phyloP scores from a whole-genome alignment of 92 coral and sea anemone genomes.

The Parazoanthus darwini region DNA sequence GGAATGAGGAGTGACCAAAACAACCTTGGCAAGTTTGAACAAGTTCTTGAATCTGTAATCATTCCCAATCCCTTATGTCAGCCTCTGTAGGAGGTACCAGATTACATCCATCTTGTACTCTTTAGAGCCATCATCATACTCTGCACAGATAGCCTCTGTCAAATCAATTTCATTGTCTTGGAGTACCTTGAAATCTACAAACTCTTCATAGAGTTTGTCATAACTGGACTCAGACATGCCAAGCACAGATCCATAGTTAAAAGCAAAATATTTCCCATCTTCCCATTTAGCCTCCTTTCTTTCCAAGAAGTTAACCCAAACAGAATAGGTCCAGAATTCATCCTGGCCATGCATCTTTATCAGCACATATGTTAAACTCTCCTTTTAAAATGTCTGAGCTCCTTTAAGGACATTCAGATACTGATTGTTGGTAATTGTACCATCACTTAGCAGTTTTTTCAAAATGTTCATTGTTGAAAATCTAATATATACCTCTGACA shows the following conservation, averaged over 20 bases:
- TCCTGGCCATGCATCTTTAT: slow-evolving; percentile 44
- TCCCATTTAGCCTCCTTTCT: slow-evolving; percentile 42
- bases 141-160: slow-evolving; percentile 38
- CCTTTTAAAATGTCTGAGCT: slow-evolving; percentile 40
- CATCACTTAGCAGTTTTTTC: slow-evolving; percentile 38
- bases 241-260: slow-evolving; percentile 41
- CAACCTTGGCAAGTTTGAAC: slow-evolving; percentile 47
- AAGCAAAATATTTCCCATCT: slow-evolving; percentile 41
- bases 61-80: slow-evolving; percentile 46
- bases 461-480: slow-evolving; percentile 31
- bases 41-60: slow-evolving; percentile 46
- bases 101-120: slow-evolving; percentile 51
- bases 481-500: slow-evolving; percentile 39
- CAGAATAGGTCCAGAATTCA: slow-evolving; percentile 49
- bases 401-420: slow-evolving; percentile 21
- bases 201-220: slow-evolving; percentile 43
- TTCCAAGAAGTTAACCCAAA: slow-evolving; percentile 44
- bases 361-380: slow-evolving; percentile 48
- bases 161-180: slow-evolving; percentile 42
- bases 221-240: slow-evolving; percentile 35
- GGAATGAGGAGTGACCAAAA: slow-evolving; percentile 45
- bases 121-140: slow-evolving; percentile 50
- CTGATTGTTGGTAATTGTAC: slow-evolving; percentile 37
- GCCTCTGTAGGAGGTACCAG: slow-evolving; percentile 47
- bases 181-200: slow-evolving; percentile 45